phyloP scores from a whole-genome alignment of 2,797 vertebrate species.

The Eulemur mongoz region DNA sequence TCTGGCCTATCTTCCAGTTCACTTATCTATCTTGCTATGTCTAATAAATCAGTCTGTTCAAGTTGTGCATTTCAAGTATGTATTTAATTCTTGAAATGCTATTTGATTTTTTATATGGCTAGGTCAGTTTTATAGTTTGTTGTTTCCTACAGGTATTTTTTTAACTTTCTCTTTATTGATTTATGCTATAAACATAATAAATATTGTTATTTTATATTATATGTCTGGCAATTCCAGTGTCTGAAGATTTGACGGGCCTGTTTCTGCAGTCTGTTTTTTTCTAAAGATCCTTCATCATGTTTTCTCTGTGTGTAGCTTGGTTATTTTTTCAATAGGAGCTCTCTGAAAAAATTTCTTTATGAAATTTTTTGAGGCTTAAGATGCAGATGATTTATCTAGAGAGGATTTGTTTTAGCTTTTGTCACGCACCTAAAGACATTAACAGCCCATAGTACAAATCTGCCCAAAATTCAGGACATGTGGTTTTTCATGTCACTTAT shows the following conservation, averaged over 20 bases:
- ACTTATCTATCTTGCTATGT: background rate
- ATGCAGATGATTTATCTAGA: background rate
- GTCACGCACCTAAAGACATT: background rate
- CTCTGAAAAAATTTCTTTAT: background rate
- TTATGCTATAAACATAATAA: background rate
- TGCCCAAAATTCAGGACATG: background rate
- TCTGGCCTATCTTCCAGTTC: background rate
- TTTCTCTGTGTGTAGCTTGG: background rate
- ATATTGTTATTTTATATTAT: background rate
- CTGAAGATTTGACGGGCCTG: background rate
- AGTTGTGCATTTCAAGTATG: background rate
- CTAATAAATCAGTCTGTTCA: background rate
- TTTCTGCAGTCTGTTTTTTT: background rate
- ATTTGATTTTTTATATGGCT: background rate
- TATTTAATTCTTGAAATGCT: background rate
- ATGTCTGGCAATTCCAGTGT: background rate
- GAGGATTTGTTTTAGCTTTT: background rate
- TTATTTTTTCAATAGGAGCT: background rate
- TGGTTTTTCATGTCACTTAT: background rate
- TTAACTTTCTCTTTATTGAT: background rate
- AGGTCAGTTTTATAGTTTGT: background rate
- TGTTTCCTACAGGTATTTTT: background rate
- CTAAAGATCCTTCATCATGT: background rate
- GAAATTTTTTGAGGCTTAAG: background rate
- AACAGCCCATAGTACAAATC: background rate